phyloP scores from a whole-genome alignment of 2,797 vertebrate species.

The Poecilia picta region DNA sequence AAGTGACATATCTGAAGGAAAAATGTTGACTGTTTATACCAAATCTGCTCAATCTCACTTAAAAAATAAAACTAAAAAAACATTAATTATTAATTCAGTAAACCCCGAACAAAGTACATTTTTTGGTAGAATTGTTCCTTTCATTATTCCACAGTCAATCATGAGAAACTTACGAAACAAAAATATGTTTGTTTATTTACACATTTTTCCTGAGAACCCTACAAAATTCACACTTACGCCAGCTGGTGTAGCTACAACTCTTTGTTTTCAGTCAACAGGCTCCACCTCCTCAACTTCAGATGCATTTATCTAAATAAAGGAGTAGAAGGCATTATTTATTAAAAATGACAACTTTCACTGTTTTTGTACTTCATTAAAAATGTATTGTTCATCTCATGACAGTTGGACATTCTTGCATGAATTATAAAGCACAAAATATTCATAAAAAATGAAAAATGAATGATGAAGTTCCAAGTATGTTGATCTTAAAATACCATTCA shows the following conservation, averaged over 20 bases:
- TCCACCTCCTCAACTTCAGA: constrained; percentile 33
- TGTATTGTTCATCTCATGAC: constrained; percentile 74
- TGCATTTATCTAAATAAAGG: constrained; percentile 12
- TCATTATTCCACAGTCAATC: neutral
- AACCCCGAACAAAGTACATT: neutral
- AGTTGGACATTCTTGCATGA: constrained; percentile 78
- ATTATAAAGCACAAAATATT: constrained; percentile 75
- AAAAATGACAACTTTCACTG: constrained; percentile 65
- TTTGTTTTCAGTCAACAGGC: neutral
- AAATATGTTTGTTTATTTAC: neutral
- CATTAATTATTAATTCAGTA: neutral
- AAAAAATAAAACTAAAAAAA: neutral
- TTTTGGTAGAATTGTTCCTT: neutral
- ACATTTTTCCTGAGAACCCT: neutral
- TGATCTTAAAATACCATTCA: constrained; percentile 39
- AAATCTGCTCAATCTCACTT: neutral
- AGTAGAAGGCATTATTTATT: constrained; percentile 69
- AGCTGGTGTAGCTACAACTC: neutral
- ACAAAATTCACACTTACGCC: neutral
- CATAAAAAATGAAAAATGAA: constrained; percentile 63
- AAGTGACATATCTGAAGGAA: neutral
- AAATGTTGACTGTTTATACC: neutral
- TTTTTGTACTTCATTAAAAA: constrained; percentile 74
- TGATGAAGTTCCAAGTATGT: constrained; percentile 61
- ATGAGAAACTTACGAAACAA: neutral